Evolutionary conservation across 1,140 invertebrate species (phyloP).

Genomic region (Nasonia longicornis): DNA sequence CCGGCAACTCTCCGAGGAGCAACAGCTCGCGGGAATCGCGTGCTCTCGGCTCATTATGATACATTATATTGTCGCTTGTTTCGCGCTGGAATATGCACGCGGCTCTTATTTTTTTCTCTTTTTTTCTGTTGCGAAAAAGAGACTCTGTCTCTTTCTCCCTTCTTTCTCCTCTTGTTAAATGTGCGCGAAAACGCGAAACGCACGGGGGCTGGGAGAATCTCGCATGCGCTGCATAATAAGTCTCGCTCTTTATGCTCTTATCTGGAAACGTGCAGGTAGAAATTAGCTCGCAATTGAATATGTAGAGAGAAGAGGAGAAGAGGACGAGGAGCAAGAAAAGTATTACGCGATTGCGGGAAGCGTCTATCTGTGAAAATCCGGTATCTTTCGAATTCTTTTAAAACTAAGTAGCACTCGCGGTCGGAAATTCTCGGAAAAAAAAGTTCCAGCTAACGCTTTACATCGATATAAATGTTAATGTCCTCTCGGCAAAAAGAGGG

Average conservation of each 20-base stretch:
- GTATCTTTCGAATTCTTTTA: neutral
- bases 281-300: constrained; percentile 15
- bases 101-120: neutral
- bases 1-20: neutral
- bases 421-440: neutral
- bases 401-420: neutral
- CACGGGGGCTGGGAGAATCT: neutral
- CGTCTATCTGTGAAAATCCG: neutral
- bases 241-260: neutral
- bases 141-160: neutral
- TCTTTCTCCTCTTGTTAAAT: constrained; percentile 13
- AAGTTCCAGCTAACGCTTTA: too few relatives aligned
- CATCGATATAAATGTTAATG: too few relatives aligned
- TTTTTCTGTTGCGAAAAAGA: neutral
- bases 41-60: constrained; percentile 42
- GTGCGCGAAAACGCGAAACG: constrained; percentile 1
- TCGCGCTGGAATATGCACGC: neutral
- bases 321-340: neutral
- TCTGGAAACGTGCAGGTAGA: neutral
- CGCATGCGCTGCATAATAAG: neutral
- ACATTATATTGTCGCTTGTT: constrained; percentile 37
- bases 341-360: too few relatives aligned
- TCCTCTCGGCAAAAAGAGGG: neutral
- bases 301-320: neutral
- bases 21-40: constrained; percentile 31